A percentile compares a stretch with the other conserved stretches of the same genome.
These are phyloP conservation scores for Acrobeloides nanus DNA, from an alignment of 2,888 invertebrate species.

Conservation along the genomic window DNA sequence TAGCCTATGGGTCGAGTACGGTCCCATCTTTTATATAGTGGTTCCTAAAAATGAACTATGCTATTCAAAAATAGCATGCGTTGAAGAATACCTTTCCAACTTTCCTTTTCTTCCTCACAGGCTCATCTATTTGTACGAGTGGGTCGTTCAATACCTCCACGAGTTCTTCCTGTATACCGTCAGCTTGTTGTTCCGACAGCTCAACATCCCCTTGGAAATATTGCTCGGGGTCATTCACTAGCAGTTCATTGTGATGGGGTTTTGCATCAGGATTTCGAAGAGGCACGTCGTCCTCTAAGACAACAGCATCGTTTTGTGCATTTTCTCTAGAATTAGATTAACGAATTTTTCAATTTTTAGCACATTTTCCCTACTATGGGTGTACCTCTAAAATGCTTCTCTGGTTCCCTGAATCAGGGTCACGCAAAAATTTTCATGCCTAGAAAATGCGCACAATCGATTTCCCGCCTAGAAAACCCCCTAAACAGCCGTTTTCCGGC, in stretches of 20 bases:
- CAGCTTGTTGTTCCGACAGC: conserved; percentile 24
- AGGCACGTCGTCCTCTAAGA: conserved; percentile 13
- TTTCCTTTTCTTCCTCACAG: conserved; percentile 42
- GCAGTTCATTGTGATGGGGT: conserved; percentile 25
- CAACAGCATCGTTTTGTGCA: conserved; percentile 13
- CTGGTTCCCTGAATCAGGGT: no score
- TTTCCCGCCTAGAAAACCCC: no score
- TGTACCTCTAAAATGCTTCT: no score
- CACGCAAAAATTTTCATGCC: no score
- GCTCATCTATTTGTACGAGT: no score
- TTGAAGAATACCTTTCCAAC: conserved; percentile 21
- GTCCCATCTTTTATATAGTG: conserved; percentile 47
- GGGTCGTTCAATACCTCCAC: conserved; percentile 3
- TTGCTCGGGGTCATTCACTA: conserved; percentile 31
- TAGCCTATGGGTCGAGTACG: conserved; percentile 36
- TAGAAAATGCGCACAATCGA: no score
- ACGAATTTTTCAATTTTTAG: no score
- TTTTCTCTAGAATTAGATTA: conserved; percentile 16
- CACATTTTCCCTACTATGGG: no score
- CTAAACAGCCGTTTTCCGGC: no score
- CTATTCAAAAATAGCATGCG: not conserved
- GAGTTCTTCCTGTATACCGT: conserved; percentile 15
- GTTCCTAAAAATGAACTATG: conserved; percentile 23
- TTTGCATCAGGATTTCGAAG: conserved; percentile 23
- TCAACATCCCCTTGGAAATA: conserved; percentile 37